Evolutionary conservation across 2,113 vertebrate species (phyloP).

Genomic region (Elgaria multicarinata): DNA sequence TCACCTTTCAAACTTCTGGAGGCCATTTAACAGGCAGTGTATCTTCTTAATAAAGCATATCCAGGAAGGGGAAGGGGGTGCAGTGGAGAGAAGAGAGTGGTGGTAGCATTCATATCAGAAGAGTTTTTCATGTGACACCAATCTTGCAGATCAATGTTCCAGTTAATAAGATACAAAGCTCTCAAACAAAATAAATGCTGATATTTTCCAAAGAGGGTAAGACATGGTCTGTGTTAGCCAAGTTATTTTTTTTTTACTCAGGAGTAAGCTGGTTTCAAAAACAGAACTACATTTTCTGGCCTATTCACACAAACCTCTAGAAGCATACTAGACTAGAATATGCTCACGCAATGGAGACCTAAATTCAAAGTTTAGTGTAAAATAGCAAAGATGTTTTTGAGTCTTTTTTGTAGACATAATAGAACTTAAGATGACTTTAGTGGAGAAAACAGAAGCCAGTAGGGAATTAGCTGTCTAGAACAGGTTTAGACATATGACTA

Average conservation of each 20-base stretch:
- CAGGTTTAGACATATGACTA: background rate
- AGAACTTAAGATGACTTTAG: background rate
- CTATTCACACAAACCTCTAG: background rate
- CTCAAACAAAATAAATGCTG: background rate
- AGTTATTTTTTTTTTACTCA: background rate
- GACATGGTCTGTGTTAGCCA: rapidly evolving
- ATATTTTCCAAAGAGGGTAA: background rate
- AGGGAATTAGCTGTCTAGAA: background rate
- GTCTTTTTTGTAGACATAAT: background rate
- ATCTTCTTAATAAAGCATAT: background rate
- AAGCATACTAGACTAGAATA: background rate
- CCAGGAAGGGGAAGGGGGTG: too few relatives aligned
- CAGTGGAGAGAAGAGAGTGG: background rate
- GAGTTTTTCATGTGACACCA: rapidly evolving
- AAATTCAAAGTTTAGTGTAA: background rate
- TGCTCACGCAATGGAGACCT: background rate
- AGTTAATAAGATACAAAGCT: background rate
- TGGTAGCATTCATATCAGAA: background rate
- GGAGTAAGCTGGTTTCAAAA: background rate
- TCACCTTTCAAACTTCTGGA: constrained; percentile 14
- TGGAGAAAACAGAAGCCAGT: background rate
- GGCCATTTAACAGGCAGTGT: background rate
- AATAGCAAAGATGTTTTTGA: background rate
- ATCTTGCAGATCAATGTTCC: rapidly evolving
- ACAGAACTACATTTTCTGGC: background rate